Percentiles rank a stretch among this genome's conserved stretches.
These are phyloP conservation scores for Clarias batrachus DNA, from an alignment of 2,113 vertebrate species.

Conservation along the genomic window DNA sequence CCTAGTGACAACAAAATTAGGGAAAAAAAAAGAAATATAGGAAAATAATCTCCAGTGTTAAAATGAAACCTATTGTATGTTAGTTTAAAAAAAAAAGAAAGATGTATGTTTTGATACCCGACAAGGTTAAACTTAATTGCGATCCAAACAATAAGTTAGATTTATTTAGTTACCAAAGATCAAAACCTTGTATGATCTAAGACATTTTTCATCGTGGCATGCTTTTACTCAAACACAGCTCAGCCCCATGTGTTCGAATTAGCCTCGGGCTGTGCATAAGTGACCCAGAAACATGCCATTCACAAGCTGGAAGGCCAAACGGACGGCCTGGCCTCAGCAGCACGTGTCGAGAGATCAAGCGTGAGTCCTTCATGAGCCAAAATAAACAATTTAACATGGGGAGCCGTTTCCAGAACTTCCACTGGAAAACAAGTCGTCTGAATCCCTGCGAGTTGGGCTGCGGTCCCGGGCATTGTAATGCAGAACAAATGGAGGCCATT, in stretches of 20 bases:
- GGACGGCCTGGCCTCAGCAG: slow-evolving; percentile 34
- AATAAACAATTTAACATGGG: slow-evolving; percentile 44
- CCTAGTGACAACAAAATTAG: too few species aligned
- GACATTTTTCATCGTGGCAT: not conserved
- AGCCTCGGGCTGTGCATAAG: slow-evolving; percentile 37
- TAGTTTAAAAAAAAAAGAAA: not conserved
- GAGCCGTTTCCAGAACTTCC: slow-evolving; percentile 45
- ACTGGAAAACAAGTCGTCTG: slow-evolving; percentile 47
- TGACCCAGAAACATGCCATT: slow-evolving; percentile 24
- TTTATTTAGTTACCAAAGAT: not conserved
- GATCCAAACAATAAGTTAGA: not conserved
- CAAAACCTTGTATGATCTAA: not conserved
- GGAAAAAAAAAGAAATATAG: too few species aligned
- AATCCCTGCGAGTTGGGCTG: slow-evolving; percentile 11
- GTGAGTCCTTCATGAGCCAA: slow-evolving; percentile 22
- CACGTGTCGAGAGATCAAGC: slow-evolving; percentile 45
- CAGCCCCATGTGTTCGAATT: not conserved
- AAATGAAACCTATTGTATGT: not conserved
- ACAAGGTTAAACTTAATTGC: not conserved
- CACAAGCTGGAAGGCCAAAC: slow-evolving; percentile 51
- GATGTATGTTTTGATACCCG: not conserved
- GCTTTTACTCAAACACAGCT: not conserved
- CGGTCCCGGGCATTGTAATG: slow-evolving; percentile 36
- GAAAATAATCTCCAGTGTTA: not conserved
- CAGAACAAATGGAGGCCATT: slow-evolving; percentile 48